A percentile compares a stretch with the other conserved stretches of the same genome.
Evolutionary conservation across 2,888 invertebrate species (phyloP).

Genomic region (Trichogramma evanescens): DNA sequence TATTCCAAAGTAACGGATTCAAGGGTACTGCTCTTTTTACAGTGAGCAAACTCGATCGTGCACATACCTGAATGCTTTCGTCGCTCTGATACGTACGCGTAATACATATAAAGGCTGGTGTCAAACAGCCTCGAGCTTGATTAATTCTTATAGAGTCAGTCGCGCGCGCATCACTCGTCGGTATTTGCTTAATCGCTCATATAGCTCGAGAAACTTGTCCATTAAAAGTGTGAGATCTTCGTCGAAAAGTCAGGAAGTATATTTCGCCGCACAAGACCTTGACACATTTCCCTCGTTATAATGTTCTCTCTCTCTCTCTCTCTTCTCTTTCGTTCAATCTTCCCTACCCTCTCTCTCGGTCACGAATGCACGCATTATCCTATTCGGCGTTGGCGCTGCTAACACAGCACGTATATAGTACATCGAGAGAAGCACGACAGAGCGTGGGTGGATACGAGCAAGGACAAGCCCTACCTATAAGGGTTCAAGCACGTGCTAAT

Average conservation of each 20-base stretch:
- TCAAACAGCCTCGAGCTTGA: background rate
- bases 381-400: background rate
- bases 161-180: background rate
- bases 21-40: too few species aligned
- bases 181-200: background rate
- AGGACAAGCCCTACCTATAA: too few species aligned
- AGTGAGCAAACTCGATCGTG: too few species aligned
- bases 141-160: background rate
- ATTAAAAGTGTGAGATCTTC: background rate
- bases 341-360: background rate
- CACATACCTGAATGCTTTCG: too few species aligned
- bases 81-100: too few species aligned
- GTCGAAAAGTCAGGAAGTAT: background rate
- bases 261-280: slow-evolving; percentile 28
- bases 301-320: background rate
- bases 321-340: background rate
- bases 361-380: background rate
- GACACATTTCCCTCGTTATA: slow-evolving; percentile 32
- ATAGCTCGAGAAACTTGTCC: background rate
- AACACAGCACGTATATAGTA: background rate
- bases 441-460: too few species aligned
- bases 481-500: too few species aligned
- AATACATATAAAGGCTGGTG: background rate
- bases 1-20: too few species aligned
- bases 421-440: background rate